A percentile compares a stretch with the other conserved stretches of the same genome.
Evolutionary conservation across 2,797 vertebrate species (phyloP).

Genomic region (Dryobates pubescens): DNA sequence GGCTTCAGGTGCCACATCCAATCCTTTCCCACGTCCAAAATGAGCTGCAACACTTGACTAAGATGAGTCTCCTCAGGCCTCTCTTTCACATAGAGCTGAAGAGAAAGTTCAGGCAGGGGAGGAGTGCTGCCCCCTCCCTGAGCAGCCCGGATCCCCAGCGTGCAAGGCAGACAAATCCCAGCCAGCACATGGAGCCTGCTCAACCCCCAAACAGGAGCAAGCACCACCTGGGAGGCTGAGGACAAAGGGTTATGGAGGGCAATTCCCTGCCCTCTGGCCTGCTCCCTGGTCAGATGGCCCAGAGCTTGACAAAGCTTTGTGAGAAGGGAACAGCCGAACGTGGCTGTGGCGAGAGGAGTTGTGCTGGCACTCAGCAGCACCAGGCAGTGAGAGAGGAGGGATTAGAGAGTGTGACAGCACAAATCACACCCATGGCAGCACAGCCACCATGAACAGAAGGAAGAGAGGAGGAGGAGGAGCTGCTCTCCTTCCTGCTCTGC

Average conservation of each 20-base stretch:
- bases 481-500: slow-evolving; percentile 76
- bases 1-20: too few species aligned
- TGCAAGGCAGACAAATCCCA: not conserved
- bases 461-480: not conserved
- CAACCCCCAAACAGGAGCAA: not conserved
- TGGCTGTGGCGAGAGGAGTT: not conserved
- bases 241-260: not conserved
- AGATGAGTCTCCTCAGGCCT: not conserved
- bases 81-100: too few species aligned
- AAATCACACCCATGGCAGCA: not conserved
- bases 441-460: not conserved
- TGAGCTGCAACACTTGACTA: too few species aligned
- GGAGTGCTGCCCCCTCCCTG: not conserved
- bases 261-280: not conserved
- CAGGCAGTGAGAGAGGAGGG: not conserved
- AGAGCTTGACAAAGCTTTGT: not conserved
- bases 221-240: not conserved
- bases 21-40: too few species aligned
- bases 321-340: not conserved
- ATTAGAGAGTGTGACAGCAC: accelerated
- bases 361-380: not conserved
- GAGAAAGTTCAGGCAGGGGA: too few species aligned
- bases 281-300: not conserved
- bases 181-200: not conserved
- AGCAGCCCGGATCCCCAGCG: not conserved